Evolutionary conservation across 2,113 vertebrate species (phyloP), one percentile per base, ranked within the genome.

Genomic region (Pelmatolapia mariae): DNA sequence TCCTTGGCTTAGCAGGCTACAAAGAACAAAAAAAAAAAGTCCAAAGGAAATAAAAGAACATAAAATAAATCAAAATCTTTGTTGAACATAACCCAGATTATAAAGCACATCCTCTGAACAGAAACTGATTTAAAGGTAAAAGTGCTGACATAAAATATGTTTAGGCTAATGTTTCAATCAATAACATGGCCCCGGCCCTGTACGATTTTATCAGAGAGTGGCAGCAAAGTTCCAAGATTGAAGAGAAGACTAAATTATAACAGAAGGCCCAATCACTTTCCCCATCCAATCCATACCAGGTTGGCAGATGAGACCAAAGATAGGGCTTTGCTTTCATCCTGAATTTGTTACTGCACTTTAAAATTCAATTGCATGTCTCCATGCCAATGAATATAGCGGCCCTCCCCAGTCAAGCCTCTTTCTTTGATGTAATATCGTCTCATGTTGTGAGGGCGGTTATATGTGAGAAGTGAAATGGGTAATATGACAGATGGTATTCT

Each of bases 341-440:
- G 84, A 94, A 94, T 88, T 81, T 92, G 91, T 90, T 88, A 86
- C 91, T 83, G 53, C 89, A 89, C 88, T 91, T 93, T 87, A 88
- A 91, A 82, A 90, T 89, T 80, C 57, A 54, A 94, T 90, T 94
- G 91, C 89, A 84, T 92, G 40, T 89, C 89, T 80, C 78, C 83
- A 78, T 79, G 88, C 89, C 81, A 71, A 90, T 83, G 89, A 94
- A 87, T 84, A 80, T 56, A 91, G 86, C 80, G 63, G 87, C 87
- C 88, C 73, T 84, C 86, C 87, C 81, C 78, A 82, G 85, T 89
- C 88, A 81, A 73, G 59, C 50, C 57, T 86, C 36, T 53, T 78
- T 85, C 89, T 93, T 91, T 94, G 91, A 93, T 93, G 87, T 92
- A 86, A 85, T 82, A 90, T 85, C 78, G 83, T 82, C 89, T 93